Conservation (phyloP, 2,797 vertebrate genomes). For the Spinibarbus caldwelli region DNA sequence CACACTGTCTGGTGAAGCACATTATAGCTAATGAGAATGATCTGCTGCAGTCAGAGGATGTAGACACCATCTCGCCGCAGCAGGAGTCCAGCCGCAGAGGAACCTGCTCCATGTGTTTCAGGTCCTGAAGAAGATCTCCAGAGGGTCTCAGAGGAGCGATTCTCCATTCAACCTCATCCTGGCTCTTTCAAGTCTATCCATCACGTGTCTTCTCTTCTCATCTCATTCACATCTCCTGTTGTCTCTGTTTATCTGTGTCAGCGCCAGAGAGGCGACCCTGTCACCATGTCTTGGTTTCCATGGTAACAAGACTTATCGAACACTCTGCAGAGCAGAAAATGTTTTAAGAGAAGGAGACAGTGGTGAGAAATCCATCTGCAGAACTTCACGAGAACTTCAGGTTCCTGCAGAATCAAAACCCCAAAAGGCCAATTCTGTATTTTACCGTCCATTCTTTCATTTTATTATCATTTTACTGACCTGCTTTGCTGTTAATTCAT, state of each 20-base stretch:
- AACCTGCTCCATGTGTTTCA: conserved; percentile 89
- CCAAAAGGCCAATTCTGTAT: neutral
- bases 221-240: neutral
- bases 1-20: conserved; percentile 93
- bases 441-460: neutral
- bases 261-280: neutral
- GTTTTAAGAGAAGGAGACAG: conserved; percentile 14
- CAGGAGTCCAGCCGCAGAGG: conserved; percentile 76
- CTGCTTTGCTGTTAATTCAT: neutral
- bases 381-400: neutral
- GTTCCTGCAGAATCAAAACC: conserved; percentile 17
- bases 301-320: conserved; percentile 47
- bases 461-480: neutral
- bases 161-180: neutral
- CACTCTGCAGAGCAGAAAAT: conserved; percentile 26
- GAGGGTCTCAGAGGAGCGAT: neutral
- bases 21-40: conserved; percentile 92
- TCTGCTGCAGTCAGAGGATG: conserved; percentile 80
- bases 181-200: neutral
- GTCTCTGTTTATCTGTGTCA: conserved; percentile 9
- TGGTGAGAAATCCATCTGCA: neutral
- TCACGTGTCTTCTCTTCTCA: neutral
- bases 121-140: conserved; percentile 67
- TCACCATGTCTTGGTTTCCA: conserved; percentile 33
- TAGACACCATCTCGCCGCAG: conserved; percentile 87